A percentile compares a stretch with the other conserved stretches of the same genome.
Evolutionary conservation across 2,113 vertebrate species (phyloP).

Genomic region (Passer domesticus): DNA sequence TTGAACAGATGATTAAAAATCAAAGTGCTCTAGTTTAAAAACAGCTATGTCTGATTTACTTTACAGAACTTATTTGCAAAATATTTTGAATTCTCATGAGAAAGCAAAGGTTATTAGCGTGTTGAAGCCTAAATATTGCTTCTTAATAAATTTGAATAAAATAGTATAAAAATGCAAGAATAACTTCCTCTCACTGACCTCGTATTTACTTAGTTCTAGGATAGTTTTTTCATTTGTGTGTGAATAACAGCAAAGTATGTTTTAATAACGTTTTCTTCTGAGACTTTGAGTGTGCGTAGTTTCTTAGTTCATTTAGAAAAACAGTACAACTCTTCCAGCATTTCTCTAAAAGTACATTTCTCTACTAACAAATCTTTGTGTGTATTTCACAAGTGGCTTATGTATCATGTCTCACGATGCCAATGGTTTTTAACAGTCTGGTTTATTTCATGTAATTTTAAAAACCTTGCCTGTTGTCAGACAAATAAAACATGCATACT

Average conservation of each 20-base stretch:
- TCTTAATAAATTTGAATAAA: not conserved
- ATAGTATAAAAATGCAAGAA: not conserved
- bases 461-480: not conserved
- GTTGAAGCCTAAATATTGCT: not conserved
- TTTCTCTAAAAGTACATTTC: not conserved
- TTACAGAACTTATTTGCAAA: not conserved
- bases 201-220: not conserved
- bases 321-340: not conserved
- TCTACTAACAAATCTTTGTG: not conserved
- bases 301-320: not conserved
- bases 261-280: not conserved
- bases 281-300: not conserved
- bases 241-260: not conserved
- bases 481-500: not conserved
- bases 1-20: not conserved
- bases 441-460: not conserved
- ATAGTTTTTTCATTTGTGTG: not conserved
- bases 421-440: not conserved
- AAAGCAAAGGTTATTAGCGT: not conserved
- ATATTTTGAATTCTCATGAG: not conserved
- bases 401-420: not conserved
- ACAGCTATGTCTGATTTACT: not conserved
- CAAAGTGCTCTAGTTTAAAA: not conserved
- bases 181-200: not conserved
- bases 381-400: not conserved